Evolutionary conservation across 1,140 invertebrate species (phyloP), one percentile per base, ranked within the genome.

Genomic region (Nasonia longicornis): DNA sequence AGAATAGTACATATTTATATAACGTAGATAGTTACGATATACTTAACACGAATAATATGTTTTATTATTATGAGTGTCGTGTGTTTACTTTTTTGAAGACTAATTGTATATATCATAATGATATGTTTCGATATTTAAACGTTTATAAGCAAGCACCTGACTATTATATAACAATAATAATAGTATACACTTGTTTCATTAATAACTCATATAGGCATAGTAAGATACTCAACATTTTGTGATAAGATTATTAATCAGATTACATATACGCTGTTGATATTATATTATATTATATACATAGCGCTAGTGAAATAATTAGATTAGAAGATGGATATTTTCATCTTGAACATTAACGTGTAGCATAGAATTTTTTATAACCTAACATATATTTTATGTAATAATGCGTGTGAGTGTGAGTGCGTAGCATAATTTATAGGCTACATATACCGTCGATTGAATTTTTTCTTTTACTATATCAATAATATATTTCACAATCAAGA

Each of bases 11-110:
- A 76, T 63, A 70, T 85, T 85, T 87, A 87, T 87, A 87, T 83
- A 82, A 85, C 67, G 88, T 89, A 89, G 88, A 87, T 88, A 88
- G 87, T 88, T 78, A 87, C 77, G 84, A 87, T 86, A 87, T 86
- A 87, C 86, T 89, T 52, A 72, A 77, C 20, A 74, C 22, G 87
- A 85, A 78, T 75, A 85, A 84, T 82, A 82, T 85, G 83, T 83
- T 87, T 81, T 77, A 73, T 77, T 78, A 82, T 84, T 86, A 86
- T 87, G 85, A 87, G 86, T 88, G 85, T 88, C 85, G 83, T 88
- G 86, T 89, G 85, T 87, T 81, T 84, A 81, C n/a, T 58, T 84
- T 79, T 84, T 84, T 83, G 83, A 83, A 84, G 84, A 81, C 66
- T 79, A 79, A 67, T 74, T 75, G 35, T 52, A 66, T n/a, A 81